Conservation (phyloP, 2,797 vertebrate species). For the Channallabes apus region DNA sequence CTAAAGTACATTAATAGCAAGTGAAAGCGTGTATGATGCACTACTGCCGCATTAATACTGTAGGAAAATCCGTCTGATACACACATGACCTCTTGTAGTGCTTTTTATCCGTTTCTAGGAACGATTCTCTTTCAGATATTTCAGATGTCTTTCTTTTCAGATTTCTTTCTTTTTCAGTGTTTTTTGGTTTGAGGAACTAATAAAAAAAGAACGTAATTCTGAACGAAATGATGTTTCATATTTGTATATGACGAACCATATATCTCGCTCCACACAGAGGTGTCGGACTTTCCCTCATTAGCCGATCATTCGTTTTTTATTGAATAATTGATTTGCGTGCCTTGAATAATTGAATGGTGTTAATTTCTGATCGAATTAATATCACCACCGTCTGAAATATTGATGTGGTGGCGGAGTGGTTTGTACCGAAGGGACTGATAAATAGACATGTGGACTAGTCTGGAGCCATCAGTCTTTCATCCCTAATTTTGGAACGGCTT, state of each 20-base stretch:
- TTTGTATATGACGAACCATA: background rate
- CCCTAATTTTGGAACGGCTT: constrained; percentile 12
- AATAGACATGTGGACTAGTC: constrained; percentile 63
- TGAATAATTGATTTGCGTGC: constrained; percentile 73
- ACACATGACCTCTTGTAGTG: background rate
- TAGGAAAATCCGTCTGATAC: background rate
- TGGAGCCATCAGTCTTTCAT: constrained; percentile 48
- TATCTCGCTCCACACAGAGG: constrained; percentile 40
- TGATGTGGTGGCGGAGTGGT: constrained; percentile 61
- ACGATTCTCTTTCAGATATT: background rate
- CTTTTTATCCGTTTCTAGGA: background rate
- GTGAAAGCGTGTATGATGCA: background rate
- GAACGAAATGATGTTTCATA: background rate
- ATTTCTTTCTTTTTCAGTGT: background rate
- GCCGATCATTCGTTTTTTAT: constrained; percentile 68
- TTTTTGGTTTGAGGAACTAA: background rate
- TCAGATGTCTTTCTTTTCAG: background rate
- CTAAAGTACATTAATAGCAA: background rate
- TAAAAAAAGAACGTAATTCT: background rate
- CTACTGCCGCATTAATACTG: background rate
- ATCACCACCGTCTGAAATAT: constrained; percentile 76
- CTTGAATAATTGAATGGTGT: constrained; percentile 76
- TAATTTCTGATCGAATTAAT: constrained; percentile 81
- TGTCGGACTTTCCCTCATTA: constrained; percentile 46
- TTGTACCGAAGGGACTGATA: constrained; percentile 67